Percentiles rank a stretch among this genome's conserved stretches.
phyloP scores from a whole-genome alignment of 2,797 vertebrate species.

The Cossypha dichroa region DNA sequence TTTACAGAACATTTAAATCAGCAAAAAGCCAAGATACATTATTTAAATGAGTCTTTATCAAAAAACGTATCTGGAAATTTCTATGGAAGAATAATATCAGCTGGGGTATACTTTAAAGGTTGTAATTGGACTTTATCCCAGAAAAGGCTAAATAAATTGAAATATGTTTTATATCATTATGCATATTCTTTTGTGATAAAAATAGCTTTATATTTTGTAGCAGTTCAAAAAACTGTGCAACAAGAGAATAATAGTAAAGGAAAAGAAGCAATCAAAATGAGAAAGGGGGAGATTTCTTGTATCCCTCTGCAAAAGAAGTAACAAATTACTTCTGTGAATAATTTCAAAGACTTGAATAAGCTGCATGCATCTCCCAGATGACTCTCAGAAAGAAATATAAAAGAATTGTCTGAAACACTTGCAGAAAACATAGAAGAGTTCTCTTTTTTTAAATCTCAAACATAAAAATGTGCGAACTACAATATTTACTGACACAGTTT shows the following conservation, averaged over 20 bases:
- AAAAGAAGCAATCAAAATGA: conserved; percentile 66
- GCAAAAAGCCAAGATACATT: background rate
- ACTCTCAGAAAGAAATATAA: conserved; percentile 20
- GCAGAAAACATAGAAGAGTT: background rate
- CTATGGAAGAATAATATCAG: conserved; percentile 35
- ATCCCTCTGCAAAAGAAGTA: conserved; percentile 52
- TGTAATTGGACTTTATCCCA: conserved; percentile 68
- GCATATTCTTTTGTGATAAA: conserved; percentile 69
- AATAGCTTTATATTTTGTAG: conserved; percentile 60
- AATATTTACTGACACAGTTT: conserved; percentile 38
- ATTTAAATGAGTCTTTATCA: conserved; percentile 60
- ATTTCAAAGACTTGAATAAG: conserved; percentile 68
- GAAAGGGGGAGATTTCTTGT: conserved; percentile 45
- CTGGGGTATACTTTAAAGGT: conserved; percentile 61
- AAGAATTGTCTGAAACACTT: conserved; percentile 44
- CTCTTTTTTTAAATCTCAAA: background rate
- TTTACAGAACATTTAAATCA: conserved; percentile 50
- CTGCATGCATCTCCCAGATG: conserved; percentile 32
- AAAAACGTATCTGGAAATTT: conserved; percentile 63
- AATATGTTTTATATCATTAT: conserved; percentile 71
- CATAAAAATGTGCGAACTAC: conserved; percentile 12
- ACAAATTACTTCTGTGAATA: conserved; percentile 63
- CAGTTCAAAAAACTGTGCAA: conserved; percentile 54
- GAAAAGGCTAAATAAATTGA: conserved; percentile 73
- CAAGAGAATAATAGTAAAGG: conserved; percentile 55